Evolutionary conservation across 2,797 vertebrate species (phyloP).

Genomic region (Anomalospiza imberbis): DNA sequence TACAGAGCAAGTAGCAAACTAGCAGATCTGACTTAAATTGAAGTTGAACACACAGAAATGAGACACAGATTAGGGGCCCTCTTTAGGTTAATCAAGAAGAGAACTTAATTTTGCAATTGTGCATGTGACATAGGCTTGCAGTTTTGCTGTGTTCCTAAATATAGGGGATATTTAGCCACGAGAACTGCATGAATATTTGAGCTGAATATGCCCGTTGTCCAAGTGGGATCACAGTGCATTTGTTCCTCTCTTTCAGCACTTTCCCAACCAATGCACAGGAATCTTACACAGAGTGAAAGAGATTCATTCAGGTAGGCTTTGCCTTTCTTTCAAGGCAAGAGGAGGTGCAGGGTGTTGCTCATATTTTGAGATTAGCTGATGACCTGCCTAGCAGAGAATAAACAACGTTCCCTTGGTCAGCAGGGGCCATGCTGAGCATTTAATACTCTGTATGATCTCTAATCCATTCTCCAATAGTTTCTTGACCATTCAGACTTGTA

Average conservation of each 20-base stretch:
- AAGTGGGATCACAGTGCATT: not conserved
- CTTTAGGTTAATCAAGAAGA: not conserved
- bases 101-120: not conserved
- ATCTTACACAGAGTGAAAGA: not conserved
- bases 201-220: not conserved
- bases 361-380: not conserved
- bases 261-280: not conserved
- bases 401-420: not conserved
- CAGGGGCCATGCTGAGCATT: not conserved
- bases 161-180: fast-evolving
- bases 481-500: not conserved
- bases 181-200: not conserved
- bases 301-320: not conserved
- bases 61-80: not conserved
- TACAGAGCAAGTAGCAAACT: not conserved
- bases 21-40: not conserved
- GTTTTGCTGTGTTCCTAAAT: not conserved
- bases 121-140: fast-evolving
- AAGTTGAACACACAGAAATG: not conserved
- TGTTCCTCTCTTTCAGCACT: not conserved
- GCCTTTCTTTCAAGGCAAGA: not conserved
- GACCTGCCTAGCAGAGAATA: not conserved
- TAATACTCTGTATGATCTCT: not conserved
- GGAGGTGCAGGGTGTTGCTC: not conserved
- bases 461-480: fast-evolving